These are phyloP conservation scores for Heloderma charlesbogerti DNA, from an alignment of 2,113 vertebrate species.

Conservation along the genomic window DNA sequence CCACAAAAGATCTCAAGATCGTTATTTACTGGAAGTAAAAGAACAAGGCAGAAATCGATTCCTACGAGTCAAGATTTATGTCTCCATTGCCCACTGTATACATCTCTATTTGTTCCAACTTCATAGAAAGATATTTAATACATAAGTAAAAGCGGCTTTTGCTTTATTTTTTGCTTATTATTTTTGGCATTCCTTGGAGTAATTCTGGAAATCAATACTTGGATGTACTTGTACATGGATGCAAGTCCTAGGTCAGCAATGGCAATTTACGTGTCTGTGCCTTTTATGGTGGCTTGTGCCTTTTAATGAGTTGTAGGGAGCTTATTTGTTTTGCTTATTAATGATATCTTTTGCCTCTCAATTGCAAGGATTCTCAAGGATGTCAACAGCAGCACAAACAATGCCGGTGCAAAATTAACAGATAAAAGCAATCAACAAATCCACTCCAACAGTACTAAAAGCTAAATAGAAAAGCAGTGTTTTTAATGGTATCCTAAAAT, in stretches of 20 bases:
- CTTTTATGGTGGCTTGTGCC: conserved; percentile 10
- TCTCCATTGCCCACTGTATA: conserved; percentile 78
- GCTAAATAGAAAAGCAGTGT: background rate
- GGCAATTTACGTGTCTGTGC: conserved; percentile 44
- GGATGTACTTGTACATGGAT: conserved; percentile 48
- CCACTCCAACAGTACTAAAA: too few species aligned
- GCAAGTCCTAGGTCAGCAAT: conserved; percentile 43
- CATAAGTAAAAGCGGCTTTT: conserved; percentile 79
- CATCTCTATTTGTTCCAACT: conserved; percentile 83
- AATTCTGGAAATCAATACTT: conserved; percentile 79
- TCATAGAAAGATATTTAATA: conserved; percentile 82
- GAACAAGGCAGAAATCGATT: conserved; percentile 84
- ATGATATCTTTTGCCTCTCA: background rate
- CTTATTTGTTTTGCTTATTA: background rate
- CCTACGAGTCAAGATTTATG: conserved; percentile 79
- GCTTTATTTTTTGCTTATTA: conserved; percentile 82
- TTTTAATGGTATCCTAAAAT: background rate
- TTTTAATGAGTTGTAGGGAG: background rate
- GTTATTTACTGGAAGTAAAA: conserved; percentile 85
- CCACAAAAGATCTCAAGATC: conserved; percentile 79
- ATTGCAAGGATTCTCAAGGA: background rate
- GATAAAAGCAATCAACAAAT: background rate
- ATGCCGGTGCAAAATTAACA: background rate
- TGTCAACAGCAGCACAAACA: background rate
- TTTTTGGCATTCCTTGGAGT: conserved; percentile 78